Conservation (phyloP, 2,888 invertebrate species). For the Aromia moschata region DNA sequence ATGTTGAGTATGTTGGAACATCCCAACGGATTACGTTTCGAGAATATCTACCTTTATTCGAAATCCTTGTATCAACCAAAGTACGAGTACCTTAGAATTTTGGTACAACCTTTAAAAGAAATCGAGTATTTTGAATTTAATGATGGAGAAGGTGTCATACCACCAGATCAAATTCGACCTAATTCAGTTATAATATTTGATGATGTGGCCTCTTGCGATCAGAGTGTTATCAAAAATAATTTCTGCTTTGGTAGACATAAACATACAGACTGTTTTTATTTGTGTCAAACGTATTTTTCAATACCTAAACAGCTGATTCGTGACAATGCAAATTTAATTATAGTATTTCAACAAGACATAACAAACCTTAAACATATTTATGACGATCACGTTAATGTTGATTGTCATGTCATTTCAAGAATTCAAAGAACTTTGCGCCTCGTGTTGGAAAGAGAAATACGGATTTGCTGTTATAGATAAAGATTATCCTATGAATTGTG, state of each 20-base stretch:
- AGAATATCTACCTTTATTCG: not conserved
- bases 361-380: constrained; percentile 26
- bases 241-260: constrained; percentile 28
- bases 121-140: not conserved
- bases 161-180: not conserved
- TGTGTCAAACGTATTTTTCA: not conserved
- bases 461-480: too few relatives aligned
- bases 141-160: constrained; percentile 1
- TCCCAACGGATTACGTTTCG: not conserved
- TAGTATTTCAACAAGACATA: constrained; percentile 27
- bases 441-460: too few relatives aligned
- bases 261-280: constrained; percentile 28
- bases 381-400: constrained; percentile 20
- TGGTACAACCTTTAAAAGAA: not conserved
- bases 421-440: too few relatives aligned
- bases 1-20: not conserved
- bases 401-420: constrained; percentile 19
- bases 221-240: constrained; percentile 24
- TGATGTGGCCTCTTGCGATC: constrained; percentile 22
- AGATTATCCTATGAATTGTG: too few relatives aligned
- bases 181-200: constrained; percentile 28
- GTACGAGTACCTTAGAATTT: not conserved
- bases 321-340: constrained; percentile 21
- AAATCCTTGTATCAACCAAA: not conserved
- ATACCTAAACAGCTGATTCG: constrained; percentile 25